Base-by-base conservation (phyloP, 1,140 invertebrate genomes). In the Apolygus lucorum region DNA sequence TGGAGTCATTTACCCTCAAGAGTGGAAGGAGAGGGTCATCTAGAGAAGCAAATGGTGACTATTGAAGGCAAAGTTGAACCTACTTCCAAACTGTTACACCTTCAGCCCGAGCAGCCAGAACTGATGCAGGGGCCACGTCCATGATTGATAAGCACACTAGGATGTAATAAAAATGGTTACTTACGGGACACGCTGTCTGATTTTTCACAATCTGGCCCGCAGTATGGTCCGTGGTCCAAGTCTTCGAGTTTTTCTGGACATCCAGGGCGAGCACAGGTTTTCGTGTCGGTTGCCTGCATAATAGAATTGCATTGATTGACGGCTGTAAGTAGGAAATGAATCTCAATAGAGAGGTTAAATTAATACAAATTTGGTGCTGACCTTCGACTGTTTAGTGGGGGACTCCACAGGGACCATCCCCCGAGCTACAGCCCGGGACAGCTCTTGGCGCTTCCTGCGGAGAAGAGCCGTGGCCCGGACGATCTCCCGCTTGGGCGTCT, bases 341-440 rank as follows among this genome's bases (percentile, higher is more conserved):
- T n/a, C n/a, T n/a, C n/a, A n/a, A n/a, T n/a, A n/a, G n/a, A n/a
- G n/a, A n/a, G n/a, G n/a, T n/a, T n/a, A n/a, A n/a, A n/a, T n/a
- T n/a, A n/a, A n/a, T n/a, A 66, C 17, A 66, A 71, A 27, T 21
- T 71, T 11, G 11, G 85, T 86, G 76, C 87, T 86, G 2, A 85
- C 85, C 22, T 59, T 59, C 22, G 54, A 59, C 22, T 59, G 54
- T 24, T 59, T 59, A n/a, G 54, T 59, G 11, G 54, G 54, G 22
- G 54, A 59, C 22, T 59, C 54, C 11, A 24, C 22, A 24, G 86
- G 86, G 28, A 87, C 82, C 8, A 87, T 78, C 1, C 87, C 86
- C 77, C 86, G 86, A n/a, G 82, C 81, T 24, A 88, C 84, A 34
- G 87, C 86, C 29, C 81, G 78, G 1, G 87, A 80, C 73, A 89